A percentile compares a stretch with the other conserved stretches of the same genome.
These are phyloP conservation scores for Pangasius macronema DNA, from an alignment of 2,797 vertebrate species.

Conservation along the genomic window DNA sequence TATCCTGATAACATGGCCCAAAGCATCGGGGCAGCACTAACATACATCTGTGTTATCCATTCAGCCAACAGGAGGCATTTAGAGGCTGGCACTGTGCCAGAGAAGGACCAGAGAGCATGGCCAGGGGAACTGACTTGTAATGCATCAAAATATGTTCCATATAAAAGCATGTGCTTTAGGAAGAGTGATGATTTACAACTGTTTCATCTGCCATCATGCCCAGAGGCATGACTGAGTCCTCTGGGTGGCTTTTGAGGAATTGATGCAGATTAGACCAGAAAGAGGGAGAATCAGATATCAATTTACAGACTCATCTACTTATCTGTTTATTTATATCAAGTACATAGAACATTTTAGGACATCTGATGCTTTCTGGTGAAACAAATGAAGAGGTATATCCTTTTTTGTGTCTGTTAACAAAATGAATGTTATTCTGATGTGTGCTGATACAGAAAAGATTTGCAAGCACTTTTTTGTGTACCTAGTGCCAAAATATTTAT, in stretches of 20 bases:
- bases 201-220: slow-evolving; percentile 7
- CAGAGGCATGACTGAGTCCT: slow-evolving; percentile 6
- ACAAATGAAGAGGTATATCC: neutral
- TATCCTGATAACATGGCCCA: slow-evolving; percentile 35
- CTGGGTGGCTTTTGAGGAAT: slow-evolving; percentile 33
- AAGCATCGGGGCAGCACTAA: slow-evolving; percentile 37
- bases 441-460: neutral
- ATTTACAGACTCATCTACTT: slow-evolving; percentile 37
- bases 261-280: slow-evolving; percentile 19
- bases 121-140: slow-evolving; percentile 28
- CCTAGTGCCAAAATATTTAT: slow-evolving; percentile 12
- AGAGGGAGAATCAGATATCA: slow-evolving; percentile 30
- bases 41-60: slow-evolving; percentile 26
- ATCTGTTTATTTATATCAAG: slow-evolving; percentile 40
- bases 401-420: neutral
- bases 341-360: slow-evolving; percentile 18
- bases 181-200: slow-evolving; percentile 24
- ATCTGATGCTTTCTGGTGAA: neutral
- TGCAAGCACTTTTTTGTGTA: neutral
- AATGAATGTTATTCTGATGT: neutral
- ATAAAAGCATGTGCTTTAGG: slow-evolving; percentile 29
- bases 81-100: slow-evolving; percentile 11
- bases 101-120: slow-evolving; percentile 8
- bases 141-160: slow-evolving; percentile 43
- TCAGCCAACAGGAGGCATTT: slow-evolving; percentile 33